Conservation (phyloP, 1,140 invertebrate species). For the Chymomyza costata region DNA sequence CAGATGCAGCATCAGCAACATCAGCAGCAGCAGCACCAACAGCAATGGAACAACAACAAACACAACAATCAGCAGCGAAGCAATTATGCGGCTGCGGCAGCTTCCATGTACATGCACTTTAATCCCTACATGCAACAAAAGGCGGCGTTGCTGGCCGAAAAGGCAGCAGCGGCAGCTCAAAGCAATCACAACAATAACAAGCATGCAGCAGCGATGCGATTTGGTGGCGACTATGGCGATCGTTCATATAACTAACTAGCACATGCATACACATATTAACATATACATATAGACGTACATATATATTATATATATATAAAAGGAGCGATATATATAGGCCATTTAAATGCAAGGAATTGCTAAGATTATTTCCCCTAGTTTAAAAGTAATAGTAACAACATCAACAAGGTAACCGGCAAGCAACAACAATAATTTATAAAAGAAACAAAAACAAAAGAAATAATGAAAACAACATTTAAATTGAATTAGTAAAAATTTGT, state of each 20-base stretch:
- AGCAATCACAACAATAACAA: constrained; percentile 40
- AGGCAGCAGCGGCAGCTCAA: constrained; percentile 51
- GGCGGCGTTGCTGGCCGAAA: constrained; percentile 53
- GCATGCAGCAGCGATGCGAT: constrained; percentile 34
- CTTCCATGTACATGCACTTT: constrained; percentile 68
- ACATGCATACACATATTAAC: constrained; percentile 47
- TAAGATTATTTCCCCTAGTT: constrained; percentile 53
- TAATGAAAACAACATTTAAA: constrained; percentile 39
- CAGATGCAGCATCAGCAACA: constrained; percentile 31
- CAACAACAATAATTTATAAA: constrained; percentile 65
- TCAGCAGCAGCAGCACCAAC: constrained; percentile 15
- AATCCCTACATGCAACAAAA: constrained; percentile 67
- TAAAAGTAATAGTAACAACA: constrained; percentile 35
- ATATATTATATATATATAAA: constrained; percentile 45
- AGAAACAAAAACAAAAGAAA: constrained; percentile 20
- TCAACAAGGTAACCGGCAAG: constrained; percentile 64
- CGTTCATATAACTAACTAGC: constrained; percentile 20
- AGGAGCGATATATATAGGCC: constrained; percentile 39
- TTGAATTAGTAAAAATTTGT: constrained; percentile 73
- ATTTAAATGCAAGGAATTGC: constrained; percentile 64
- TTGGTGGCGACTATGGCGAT: constrained; percentile 55
- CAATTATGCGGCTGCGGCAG: constrained; percentile 42
- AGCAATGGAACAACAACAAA: neutral
- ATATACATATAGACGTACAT: constrained; percentile 38
- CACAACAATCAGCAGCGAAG: constrained; percentile 20